Conservation (phyloP, 2,797 vertebrate species). For the Brachymystax lenok region DNA sequence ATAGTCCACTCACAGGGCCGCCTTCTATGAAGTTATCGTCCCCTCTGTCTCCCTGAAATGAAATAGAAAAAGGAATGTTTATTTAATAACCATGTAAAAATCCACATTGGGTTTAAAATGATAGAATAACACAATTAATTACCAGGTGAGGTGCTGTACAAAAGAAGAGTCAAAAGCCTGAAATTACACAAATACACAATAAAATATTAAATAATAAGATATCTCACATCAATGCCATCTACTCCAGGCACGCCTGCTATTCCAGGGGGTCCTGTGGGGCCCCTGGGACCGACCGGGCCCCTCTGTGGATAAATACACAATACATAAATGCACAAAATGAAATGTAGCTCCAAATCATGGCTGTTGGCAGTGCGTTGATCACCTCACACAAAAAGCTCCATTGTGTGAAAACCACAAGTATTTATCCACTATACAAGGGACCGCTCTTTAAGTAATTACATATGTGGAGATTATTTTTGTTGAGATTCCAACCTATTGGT, state of each 20-base stretch:
- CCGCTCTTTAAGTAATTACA: slow-evolving; percentile 29
- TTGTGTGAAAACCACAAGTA: slow-evolving; percentile 53
- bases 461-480: slow-evolving; percentile 43
- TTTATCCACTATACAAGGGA: slow-evolving; percentile 15
- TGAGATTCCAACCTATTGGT: slow-evolving; percentile 32
- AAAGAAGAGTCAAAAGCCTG: not conserved
- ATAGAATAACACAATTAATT: not conserved
- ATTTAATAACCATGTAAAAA: not conserved
- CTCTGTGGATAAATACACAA: slow-evolving; percentile 72
- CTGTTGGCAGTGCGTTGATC: slow-evolving; percentile 2
- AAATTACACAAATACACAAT: not conserved
- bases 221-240: slow-evolving; percentile 92
- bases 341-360: slow-evolving; percentile 36
- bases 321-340: not conserved
- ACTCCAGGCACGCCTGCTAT: slow-evolving; percentile 88
- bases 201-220: not conserved
- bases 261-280: slow-evolving; percentile 81
- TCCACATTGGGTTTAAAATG: not conserved
- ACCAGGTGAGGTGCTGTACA: not conserved
- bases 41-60: slow-evolving; percentile 73
- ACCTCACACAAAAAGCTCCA: slow-evolving; percentile 56
- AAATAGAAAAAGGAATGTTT: slow-evolving; percentile 3
- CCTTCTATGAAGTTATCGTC: slow-evolving; percentile 62
- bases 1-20: slow-evolving; percentile 62
- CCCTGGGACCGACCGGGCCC: slow-evolving; percentile 82